Conservation (phyloP, 2,888 invertebrate genomes). For the Gisinianus flammeolus region DNA sequence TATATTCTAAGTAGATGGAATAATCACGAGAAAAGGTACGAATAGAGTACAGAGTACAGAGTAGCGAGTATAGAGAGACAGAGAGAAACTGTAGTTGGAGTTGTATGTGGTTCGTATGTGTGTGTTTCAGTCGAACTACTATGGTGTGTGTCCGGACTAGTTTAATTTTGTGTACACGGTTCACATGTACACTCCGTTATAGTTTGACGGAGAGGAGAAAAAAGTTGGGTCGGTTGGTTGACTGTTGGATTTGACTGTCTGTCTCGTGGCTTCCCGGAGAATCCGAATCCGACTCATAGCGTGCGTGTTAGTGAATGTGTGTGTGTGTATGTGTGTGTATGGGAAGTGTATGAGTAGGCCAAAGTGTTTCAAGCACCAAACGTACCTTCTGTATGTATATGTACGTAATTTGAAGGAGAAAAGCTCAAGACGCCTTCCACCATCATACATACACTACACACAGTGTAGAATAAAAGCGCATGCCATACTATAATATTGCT, state of each 20-base stretch:
- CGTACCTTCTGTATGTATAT: too few species aligned
- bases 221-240: neutral
- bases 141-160: neutral
- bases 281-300: constrained; percentile 4
- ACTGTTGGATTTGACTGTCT: constrained; percentile 10
- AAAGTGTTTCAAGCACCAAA: too few species aligned
- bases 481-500: too few species aligned
- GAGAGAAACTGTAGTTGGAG: neutral
- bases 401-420: too few species aligned
- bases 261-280: constrained; percentile 27
- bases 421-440: too few species aligned
- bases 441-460: too few species aligned
- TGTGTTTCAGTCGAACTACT: neutral
- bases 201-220: neutral
- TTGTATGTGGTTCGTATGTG: neutral
- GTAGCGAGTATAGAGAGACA: neutral
- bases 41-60: too few species aligned
- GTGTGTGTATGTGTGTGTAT: too few species aligned
- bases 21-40: too few species aligned
- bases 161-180: neutral
- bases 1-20: neutral
- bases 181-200: neutral
- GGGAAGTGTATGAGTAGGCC: too few species aligned
- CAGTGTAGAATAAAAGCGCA: too few species aligned
- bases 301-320: too few species aligned